Evolutionary conservation across 2,888 invertebrate genomes (phyloP).

Genomic region (Empis stercorea): DNA sequence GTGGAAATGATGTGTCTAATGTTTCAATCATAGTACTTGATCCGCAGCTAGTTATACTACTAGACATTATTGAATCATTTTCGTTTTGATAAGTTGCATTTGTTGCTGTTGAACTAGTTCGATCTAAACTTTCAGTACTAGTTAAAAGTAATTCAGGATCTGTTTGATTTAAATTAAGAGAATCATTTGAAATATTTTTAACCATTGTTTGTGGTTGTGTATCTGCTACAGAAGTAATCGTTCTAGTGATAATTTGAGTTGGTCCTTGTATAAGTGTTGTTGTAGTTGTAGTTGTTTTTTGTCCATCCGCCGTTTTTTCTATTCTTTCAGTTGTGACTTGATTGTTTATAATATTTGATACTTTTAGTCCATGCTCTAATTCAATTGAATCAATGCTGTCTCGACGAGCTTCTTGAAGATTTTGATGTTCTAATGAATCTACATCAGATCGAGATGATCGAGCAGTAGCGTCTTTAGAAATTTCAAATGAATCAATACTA

Average conservation of each 20-base stretch:
- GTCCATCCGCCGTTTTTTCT: slow-evolving; percentile 24
- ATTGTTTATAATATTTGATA: slow-evolving; percentile 19
- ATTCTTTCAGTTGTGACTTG: slow-evolving; percentile 16
- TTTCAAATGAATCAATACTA: slow-evolving; percentile 41
- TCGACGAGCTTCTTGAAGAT: slow-evolving; percentile 25
- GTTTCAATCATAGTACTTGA: slow-evolving; percentile 77
- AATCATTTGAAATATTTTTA: slow-evolving; percentile 33
- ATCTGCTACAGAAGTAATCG: slow-evolving; percentile 1
- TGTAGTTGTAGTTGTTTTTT: slow-evolving; percentile 19
- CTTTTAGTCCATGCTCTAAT: slow-evolving; percentile 23
- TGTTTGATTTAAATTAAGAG: slow-evolving; percentile 32
- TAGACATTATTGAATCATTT: slow-evolving; percentile 74
- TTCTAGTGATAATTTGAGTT: slow-evolving; percentile 8
- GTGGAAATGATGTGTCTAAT: slow-evolving; percentile 36
- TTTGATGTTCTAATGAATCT: slow-evolving; percentile 32
- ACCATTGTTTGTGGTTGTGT: slow-evolving; percentile 17
- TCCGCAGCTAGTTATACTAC: slow-evolving; percentile 70
- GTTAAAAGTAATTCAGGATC: slow-evolving; percentile 46
- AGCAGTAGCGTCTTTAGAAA: slow-evolving; percentile 33
- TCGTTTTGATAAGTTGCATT: slow-evolving; percentile 75
- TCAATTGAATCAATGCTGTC: slow-evolving; percentile 35
- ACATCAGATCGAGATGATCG: slow-evolving; percentile 25
- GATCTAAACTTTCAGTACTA: slow-evolving; percentile 61
- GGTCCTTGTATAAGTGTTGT: slow-evolving; percentile 13
- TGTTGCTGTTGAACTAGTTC: slow-evolving; percentile 66